Evolutionary conservation across 1,140 invertebrate genomes (phyloP).

Genomic region (Trissolcus basalis): DNA sequence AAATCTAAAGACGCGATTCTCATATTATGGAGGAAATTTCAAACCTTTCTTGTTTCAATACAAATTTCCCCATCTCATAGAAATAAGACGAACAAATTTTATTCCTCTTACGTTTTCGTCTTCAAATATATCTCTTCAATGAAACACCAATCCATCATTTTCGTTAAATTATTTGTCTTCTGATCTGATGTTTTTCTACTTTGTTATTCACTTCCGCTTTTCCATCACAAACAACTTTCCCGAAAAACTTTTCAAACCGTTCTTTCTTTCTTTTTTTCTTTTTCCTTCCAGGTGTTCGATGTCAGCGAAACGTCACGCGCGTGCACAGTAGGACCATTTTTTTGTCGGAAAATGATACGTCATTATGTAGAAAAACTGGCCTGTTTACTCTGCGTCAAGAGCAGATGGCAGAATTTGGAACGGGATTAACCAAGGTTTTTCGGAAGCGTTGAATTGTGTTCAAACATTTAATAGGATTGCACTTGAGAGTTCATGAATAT

Average conservation of each 20-base stretch:
- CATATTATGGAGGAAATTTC: neutral
- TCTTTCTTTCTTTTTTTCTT: no score
- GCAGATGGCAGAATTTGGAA: neutral
- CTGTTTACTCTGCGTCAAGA: constrained; percentile 9
- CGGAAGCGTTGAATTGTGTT: no score
- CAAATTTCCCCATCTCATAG: no score
- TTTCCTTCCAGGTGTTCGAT: constrained; percentile 1
- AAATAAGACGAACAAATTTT: no score
- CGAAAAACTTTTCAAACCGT: constrained; percentile 3
- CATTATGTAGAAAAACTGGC: constrained; percentile 18
- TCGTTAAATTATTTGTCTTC: neutral
- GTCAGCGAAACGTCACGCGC: constrained; percentile 10
- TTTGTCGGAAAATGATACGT: constrained; percentile 10
- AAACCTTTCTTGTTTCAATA: no score
- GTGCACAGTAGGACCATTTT: constrained; percentile 5
- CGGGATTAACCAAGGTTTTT: neutral
- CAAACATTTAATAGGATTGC: no score
- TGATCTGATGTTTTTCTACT: neutral
- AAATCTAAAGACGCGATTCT: neutral
- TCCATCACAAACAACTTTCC: constrained; percentile 11
- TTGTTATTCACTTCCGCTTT: neutral
- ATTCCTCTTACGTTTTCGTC: no score
- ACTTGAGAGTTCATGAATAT: no score
- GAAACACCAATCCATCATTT: no score
- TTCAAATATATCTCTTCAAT: no score